These are phyloP conservation scores for Pogonomyrmex californicus DNA, from an alignment of 1,140 invertebrate species.

Conservation along the genomic window DNA sequence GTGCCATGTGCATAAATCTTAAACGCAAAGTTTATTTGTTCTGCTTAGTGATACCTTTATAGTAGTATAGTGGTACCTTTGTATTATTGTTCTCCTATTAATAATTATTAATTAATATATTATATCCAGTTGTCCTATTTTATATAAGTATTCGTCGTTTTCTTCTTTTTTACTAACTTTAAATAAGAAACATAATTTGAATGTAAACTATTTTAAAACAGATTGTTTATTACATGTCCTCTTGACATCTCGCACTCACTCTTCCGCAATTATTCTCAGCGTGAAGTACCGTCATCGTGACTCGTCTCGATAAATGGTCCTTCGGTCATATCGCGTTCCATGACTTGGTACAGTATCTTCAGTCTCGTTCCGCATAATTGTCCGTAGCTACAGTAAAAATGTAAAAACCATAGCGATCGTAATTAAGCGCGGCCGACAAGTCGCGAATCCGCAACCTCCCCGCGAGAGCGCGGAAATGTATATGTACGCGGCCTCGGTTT, in stretches of 20 bases:
- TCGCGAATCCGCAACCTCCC: conserved; percentile 21
- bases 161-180: neutral
- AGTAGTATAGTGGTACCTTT: too few relatives aligned
- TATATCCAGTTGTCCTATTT: neutral
- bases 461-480: conserved; percentile 43
- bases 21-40: neutral
- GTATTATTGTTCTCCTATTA: conserved; percentile 8
- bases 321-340: neutral
- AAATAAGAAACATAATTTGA: neutral
- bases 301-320: neutral
- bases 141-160: neutral
- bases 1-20: neutral
- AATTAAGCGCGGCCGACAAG: conserved; percentile 62
- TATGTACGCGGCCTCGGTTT: conserved; percentile 26
- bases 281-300: neutral
- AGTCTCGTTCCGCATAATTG: neutral
- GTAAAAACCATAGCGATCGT: conserved; percentile 53
- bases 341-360: neutral
- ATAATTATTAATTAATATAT: neutral
- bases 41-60: neutral
- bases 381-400: conserved; percentile 16
- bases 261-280: too few relatives aligned
- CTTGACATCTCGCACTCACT: neutral
- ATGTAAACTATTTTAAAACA: neutral
- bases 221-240: neutral